Evolutionary conservation across 2,888 invertebrate genomes (phyloP), one percentile per base, ranked within the genome.

Genomic region (Cylloceria caligata): DNA sequence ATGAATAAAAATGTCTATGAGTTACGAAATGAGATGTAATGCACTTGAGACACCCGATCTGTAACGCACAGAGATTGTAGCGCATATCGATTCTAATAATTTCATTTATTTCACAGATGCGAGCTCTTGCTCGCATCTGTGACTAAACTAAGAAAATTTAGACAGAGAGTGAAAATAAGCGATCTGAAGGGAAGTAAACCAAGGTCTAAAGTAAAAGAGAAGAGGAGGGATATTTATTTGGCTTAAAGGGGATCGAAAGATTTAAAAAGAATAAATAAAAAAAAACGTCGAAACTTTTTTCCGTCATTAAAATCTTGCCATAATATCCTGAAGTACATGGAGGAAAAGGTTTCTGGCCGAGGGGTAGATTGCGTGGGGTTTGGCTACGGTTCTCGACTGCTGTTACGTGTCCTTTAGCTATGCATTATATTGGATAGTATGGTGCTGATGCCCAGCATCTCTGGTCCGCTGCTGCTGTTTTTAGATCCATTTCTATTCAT

Each of bases 401-500:
- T 24, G n/a, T 3, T 21, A 11, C 42, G 2, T 30, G 27, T 19
- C 6, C 27, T 21, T 55, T 74, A 65, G 24, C 49, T 39, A 52
- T 79, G 47, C 57, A 60, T 49, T 57, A 21, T 49, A 60, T 21
- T 19, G n/a, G n/a, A n/a, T 36, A 57, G 49, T 19, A 64, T 55
- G 42, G 19, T 45, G 13, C 42, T 21, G 45, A 42, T 52, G 77
- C 36, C 71, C 72, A 73, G 68, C 27, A 76, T n/a, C 45, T 45
- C 24, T 76, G 36, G 52, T 57, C 65, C 65, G 60, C 60, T 45
- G 45, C 49, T 49, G 27, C 45, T 27, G 60, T 77, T 83, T 65
- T 77, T 67, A 72, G 76, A 84, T 82, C 85, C 86, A 88, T 90
- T 90, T 89, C 88, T 90, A 90, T 90, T 90, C 90, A 90, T 90